A percentile compares a stretch with the other conserved stretches of the same genome.
phyloP scores from a whole-genome alignment of 2,797 vertebrate genomes.

The Galago senegalensis region DNA sequence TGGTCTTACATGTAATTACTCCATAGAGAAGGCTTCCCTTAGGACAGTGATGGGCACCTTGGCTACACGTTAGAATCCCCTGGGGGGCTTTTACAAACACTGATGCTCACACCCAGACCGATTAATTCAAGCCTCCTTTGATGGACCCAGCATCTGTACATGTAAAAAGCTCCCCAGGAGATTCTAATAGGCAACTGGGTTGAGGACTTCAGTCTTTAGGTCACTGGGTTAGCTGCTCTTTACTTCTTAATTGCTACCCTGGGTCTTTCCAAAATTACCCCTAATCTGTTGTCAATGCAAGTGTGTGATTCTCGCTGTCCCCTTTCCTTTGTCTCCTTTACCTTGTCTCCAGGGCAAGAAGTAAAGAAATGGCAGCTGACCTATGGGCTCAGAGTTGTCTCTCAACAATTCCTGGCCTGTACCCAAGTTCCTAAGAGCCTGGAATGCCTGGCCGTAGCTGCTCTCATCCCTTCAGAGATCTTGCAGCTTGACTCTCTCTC shows the following conservation, averaged over 20 bases:
- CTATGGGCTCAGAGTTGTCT: neutral
- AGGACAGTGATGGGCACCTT: neutral
- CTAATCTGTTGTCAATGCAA: neutral
- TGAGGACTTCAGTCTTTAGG: conserved; percentile 54
- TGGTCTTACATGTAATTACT: conserved; percentile 50
- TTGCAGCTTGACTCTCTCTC: neutral
- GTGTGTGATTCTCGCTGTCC: neutral
- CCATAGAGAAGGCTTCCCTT: neutral
- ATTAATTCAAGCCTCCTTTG: conserved; percentile 63
- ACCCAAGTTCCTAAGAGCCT: neutral
- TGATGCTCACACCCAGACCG: neutral
- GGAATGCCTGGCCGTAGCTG: neutral
- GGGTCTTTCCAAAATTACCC: neutral
- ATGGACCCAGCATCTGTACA: neutral
- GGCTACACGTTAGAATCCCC: conserved; percentile 61
- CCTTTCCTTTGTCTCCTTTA: neutral
- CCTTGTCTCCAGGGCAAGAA: neutral
- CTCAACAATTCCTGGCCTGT: neutral
- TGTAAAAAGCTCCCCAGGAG: conserved; percentile 2
- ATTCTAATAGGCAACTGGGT: conserved; percentile 18
- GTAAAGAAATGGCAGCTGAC: neutral
- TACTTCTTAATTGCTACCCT: conserved; percentile 57
- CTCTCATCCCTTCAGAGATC: neutral
- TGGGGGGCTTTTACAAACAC: conserved; percentile 61
- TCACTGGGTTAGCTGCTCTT: neutral